Percentiles rank a stretch among this genome's conserved stretches.
phyloP scores from a whole-genome alignment of 2,113 vertebrate genomes.

The Corythaixoides concolor region DNA sequence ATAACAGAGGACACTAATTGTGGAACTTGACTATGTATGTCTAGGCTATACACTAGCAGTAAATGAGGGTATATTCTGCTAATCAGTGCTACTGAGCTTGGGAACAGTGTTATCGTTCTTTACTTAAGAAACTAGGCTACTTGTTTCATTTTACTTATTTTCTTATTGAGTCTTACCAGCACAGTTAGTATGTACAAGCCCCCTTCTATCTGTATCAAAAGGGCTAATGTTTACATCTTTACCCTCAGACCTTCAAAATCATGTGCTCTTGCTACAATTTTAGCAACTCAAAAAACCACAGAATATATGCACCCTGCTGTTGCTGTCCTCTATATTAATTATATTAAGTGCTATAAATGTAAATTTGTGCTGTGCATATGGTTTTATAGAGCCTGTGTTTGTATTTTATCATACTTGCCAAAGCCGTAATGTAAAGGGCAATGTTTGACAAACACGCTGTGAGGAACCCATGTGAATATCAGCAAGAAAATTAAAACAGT shows the following conservation, averaged over 20 bases:
- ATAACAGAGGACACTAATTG: constrained; percentile 62
- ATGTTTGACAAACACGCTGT: neutral
- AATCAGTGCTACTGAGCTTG: constrained; percentile 35
- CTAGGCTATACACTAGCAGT: constrained; percentile 11
- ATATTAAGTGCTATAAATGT: neutral
- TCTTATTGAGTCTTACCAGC: neutral
- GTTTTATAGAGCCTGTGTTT: neutral
- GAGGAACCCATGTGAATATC: neutral
- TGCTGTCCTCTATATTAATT: neutral
- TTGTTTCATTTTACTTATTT: constrained; percentile 45
- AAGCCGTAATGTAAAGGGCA: neutral
- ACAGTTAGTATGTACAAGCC: constrained; percentile 1
- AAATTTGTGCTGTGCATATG: neutral
- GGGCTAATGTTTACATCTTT: neutral
- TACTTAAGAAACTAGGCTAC: constrained; percentile 38
- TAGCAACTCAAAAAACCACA: neutral
- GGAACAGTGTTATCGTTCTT: constrained; percentile 71
- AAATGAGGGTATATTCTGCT: constrained; percentile 40
- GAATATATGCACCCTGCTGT: neutral
- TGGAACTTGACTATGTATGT: constrained; percentile 46
- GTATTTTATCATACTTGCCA: neutral
- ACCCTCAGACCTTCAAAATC: neutral
- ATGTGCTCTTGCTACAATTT: neutral
- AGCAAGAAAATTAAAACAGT: neutral
- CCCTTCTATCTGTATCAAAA: neutral